These are phyloP conservation scores for Sarcoramphus papa DNA, from an alignment of 2,797 vertebrate genomes.

Conservation along the genomic window DNA sequence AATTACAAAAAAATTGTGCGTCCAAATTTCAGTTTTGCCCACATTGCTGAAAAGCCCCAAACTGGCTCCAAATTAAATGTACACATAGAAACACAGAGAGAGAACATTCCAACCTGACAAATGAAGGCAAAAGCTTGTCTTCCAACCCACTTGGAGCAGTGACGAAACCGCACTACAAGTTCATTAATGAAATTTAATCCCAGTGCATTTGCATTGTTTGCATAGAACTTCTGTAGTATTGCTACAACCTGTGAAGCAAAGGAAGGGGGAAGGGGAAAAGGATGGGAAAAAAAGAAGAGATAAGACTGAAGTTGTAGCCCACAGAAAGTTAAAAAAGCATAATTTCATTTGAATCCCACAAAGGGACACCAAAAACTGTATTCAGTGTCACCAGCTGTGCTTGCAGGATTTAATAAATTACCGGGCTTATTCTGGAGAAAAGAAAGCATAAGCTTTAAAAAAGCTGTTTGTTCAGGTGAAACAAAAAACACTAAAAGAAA, in stretches of 20 bases:
- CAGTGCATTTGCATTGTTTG: slow-evolving; percentile 52
- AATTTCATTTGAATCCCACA: not conserved
- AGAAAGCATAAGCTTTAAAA: not conserved
- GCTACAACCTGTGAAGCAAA: slow-evolving; percentile 68
- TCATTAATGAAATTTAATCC: slow-evolving; percentile 73
- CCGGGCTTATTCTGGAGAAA: not conserved
- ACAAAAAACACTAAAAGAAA: not conserved
- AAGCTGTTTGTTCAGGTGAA: not conserved
- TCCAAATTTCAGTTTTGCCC: not conserved
- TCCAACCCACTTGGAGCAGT: slow-evolving; percentile 76
- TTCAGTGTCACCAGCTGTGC: not conserved
- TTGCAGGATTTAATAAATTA: not conserved
- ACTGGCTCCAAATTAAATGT: not conserved
- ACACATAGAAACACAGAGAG: not conserved
- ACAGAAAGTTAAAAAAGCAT: not conserved
- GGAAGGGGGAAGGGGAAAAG: not conserved
- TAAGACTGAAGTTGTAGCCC: not conserved
- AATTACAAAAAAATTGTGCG: accelerated
- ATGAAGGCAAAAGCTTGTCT: slow-evolving; percentile 80
- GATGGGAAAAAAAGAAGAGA: not conserved
- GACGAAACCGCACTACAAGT: slow-evolving; percentile 65
- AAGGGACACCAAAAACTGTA: not conserved
- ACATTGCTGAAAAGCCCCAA: not conserved
- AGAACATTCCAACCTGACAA: slow-evolving; percentile 69
- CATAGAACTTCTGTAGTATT: slow-evolving; percentile 72